Conservation (phyloP, 2,113 vertebrate species). For the Solea solea region DNA sequence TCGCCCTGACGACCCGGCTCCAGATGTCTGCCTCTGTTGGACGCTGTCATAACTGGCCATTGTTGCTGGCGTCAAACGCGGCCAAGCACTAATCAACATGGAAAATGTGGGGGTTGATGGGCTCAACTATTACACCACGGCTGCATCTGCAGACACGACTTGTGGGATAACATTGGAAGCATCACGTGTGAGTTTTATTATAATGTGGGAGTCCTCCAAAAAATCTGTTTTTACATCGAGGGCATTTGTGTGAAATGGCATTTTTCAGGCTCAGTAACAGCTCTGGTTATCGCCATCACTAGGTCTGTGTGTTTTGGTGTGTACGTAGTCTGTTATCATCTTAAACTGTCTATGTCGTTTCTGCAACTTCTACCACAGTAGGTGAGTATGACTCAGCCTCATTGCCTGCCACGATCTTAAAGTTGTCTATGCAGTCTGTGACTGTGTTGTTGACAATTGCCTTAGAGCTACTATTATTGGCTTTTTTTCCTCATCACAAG, state of each 20-base stretch:
- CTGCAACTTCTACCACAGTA: background rate
- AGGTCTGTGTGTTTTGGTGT: background rate
- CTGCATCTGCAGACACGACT: slow-evolving; percentile 26
- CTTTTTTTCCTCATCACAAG: background rate
- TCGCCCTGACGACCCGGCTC: slow-evolving; percentile 51
- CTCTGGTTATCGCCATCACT: slow-evolving; percentile 7
- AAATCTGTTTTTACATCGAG: background rate
- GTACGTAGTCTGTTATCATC: background rate
- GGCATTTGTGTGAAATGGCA: background rate
- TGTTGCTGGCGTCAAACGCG: slow-evolving; percentile 47
- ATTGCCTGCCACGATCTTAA: too few relatives aligned
- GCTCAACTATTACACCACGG: slow-evolving; percentile 12
- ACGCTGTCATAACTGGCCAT: slow-evolving; percentile 43
- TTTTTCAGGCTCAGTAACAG: background rate
- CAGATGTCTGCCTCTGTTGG: slow-evolving; percentile 71
- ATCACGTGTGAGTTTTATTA: background rate
- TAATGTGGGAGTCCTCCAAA: background rate
- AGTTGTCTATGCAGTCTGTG: background rate
- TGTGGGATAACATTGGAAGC: background rate
- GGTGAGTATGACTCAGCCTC: background rate
- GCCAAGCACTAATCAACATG: slow-evolving; percentile 58
- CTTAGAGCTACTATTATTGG: background rate
- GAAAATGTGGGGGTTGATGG: slow-evolving; percentile 38
- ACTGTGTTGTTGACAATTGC: background rate
- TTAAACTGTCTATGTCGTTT: background rate